These are phyloP conservation scores for Dichetophora obliterata DNA, from an alignment of 2,888 invertebrate species.

Conservation along the genomic window DNA sequence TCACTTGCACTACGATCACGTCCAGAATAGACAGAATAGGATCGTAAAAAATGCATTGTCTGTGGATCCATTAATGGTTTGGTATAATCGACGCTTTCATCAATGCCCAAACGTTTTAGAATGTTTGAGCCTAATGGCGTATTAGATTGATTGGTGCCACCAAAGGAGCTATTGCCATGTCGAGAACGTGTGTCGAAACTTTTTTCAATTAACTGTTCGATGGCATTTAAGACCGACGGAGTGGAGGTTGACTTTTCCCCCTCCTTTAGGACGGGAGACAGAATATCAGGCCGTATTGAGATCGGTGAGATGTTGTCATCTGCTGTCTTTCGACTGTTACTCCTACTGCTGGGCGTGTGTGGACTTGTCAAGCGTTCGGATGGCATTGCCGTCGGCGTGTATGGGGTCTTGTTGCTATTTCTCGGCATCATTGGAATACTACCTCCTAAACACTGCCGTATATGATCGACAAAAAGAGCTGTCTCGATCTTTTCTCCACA, in stretches of 20 bases:
- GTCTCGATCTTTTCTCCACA: constrained; percentile 96
- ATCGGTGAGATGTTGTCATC: constrained; percentile 68
- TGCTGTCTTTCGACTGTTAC: constrained; percentile 76
- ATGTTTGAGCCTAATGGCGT: constrained; percentile 92
- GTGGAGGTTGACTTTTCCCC: constrained; percentile 74
- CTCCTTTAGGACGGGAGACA: constrained; percentile 69
- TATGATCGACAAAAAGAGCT: constrained; percentile 92
- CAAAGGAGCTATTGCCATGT: constrained; percentile 70
- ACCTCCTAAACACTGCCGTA: constrained; percentile 89
- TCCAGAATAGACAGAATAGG: constrained; percentile 77
- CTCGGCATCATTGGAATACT: constrained; percentile 67
- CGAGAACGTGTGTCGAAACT: constrained; percentile 92
- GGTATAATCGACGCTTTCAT: constrained; percentile 93
- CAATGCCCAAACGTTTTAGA: constrained; percentile 90
- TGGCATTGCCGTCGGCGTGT: constrained; percentile 54
- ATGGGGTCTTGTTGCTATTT: constrained; percentile 76
- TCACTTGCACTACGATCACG: constrained; percentile 89
- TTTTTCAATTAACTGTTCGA: constrained; percentile 96
- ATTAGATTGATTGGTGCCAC: constrained; percentile 70
- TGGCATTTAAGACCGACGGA: constrained; percentile 93
- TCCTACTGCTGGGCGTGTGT: constrained; percentile 72
- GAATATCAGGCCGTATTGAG: constrained; percentile 61
- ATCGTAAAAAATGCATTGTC: constrained; percentile 85
- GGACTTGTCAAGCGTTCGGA: constrained; percentile 70
- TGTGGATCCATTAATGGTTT: constrained; percentile 91